Evolutionary conservation across 2,113 vertebrate species (phyloP).

Genomic region (Lophotis ruficrista): DNA sequence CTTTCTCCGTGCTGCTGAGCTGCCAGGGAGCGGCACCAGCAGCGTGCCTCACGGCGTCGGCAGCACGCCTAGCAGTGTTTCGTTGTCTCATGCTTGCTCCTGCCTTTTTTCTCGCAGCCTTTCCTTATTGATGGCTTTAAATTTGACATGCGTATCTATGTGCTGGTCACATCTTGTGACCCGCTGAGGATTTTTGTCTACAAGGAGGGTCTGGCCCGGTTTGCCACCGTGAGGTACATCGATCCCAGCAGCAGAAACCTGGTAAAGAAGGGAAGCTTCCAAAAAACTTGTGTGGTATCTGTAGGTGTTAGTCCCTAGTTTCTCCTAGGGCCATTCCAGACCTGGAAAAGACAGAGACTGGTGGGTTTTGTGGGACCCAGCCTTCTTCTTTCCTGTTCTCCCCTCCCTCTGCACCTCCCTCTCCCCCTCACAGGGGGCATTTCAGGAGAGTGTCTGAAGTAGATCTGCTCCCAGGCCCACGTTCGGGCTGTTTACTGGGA

Average conservation of each 20-base stretch:
- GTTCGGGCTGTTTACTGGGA: background rate
- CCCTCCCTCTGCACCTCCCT: background rate
- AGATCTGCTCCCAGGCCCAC: background rate
- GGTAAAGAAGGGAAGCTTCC: slow-evolving; percentile 61
- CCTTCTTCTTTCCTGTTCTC: background rate
- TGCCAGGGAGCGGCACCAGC: background rate
- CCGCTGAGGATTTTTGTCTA: slow-evolving; percentile 80
- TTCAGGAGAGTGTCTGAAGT: background rate
- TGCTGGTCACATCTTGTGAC: slow-evolving; percentile 82
- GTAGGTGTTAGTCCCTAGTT: background rate
- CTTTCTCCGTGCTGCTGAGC: background rate
- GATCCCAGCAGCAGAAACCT: slow-evolving; percentile 73
- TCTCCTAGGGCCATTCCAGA: background rate
- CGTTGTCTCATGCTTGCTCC: background rate
- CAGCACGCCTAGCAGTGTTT: background rate
- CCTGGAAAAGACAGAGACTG: background rate
- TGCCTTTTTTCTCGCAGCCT: slow-evolving; percentile 65
- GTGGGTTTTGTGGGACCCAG: background rate
- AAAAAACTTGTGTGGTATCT: background rate
- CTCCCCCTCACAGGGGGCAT: background rate
- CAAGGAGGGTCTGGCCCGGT: slow-evolving; percentile 80
- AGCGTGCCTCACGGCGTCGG: background rate
- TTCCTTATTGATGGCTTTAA: slow-evolving; percentile 83
- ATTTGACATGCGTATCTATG: slow-evolving; percentile 80
- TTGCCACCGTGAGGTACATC: slow-evolving; percentile 80